These are phyloP conservation scores for Stenodera caucasica DNA, from an alignment of 2,888 invertebrate species.

Conservation along the genomic window DNA sequence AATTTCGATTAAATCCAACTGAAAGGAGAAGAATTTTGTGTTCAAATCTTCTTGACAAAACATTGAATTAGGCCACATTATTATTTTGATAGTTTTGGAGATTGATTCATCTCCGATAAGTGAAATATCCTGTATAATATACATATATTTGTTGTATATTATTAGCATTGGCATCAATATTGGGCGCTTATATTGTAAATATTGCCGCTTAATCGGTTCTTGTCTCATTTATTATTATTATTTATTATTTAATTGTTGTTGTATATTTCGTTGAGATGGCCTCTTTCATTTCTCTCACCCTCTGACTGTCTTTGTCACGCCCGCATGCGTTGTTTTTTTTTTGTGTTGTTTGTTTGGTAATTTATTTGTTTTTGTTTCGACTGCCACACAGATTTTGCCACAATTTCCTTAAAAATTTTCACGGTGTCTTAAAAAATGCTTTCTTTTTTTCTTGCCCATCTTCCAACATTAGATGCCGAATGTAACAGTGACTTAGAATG, in stretches of 20 bases:
- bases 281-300: slow-evolving; percentile 56
- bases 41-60: too few relatives aligned
- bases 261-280: slow-evolving; percentile 51
- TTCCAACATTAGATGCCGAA: slow-evolving; percentile 61
- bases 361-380: slow-evolving; percentile 3
- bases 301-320: slow-evolving; percentile 57
- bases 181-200: slow-evolving; percentile 60
- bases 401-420: slow-evolving; percentile 65
- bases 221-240: not conserved
- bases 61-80: too few relatives aligned
- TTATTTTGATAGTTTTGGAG: too few relatives aligned
- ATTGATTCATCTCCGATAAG: too few relatives aligned
- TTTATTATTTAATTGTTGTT: slow-evolving; percentile 1
- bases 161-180: slow-evolving; percentile 42
- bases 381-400: slow-evolving; percentile 4
- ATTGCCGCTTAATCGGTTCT: slow-evolving; percentile 59
- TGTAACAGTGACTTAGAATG: slow-evolving; percentile 91
- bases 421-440: slow-evolving; percentile 81
- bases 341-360: slow-evolving; percentile 54
- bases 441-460: slow-evolving; percentile 55
- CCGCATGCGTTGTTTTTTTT: slow-evolving; percentile 66
- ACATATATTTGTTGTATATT: too few relatives aligned
- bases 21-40: too few relatives aligned
- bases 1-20: too few relatives aligned
- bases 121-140: too few relatives aligned